Conservation (phyloP, 2,888 invertebrate genomes). For the Mystacides longicornis region DNA sequence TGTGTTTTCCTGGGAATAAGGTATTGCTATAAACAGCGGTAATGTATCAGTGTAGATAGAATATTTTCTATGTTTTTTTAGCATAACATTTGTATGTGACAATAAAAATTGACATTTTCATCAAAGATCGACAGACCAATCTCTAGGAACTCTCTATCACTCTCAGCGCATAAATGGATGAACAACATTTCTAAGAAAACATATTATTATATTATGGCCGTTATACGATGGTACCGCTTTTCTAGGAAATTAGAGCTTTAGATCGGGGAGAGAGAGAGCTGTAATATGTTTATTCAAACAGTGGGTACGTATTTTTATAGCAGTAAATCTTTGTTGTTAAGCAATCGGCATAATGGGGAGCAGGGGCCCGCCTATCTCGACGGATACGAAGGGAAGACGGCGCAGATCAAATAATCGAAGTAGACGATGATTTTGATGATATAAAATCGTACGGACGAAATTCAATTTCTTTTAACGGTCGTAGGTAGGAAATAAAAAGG, state of each 20-base stretch:
- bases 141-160: too few species aligned
- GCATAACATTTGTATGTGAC: too few species aligned
- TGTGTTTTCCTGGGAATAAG: too few species aligned
- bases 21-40: too few species aligned
- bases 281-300: slow-evolving; percentile 15
- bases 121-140: too few species aligned
- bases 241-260: not conserved
- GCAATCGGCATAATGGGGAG: slow-evolving; percentile 24
- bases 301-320: slow-evolving; percentile 12
- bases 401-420: not conserved
- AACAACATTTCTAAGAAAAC: not conserved
- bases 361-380: not conserved
- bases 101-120: too few species aligned
- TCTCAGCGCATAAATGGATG: too few species aligned
- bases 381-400: slow-evolving; percentile 1
- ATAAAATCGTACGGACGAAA: not conserved
- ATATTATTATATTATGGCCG: not conserved
- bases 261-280: not conserved
- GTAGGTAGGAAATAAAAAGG: not conserved
- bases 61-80: too few species aligned
- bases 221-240: not conserved
- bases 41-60: too few species aligned
- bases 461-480: not conserved
- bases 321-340: slow-evolving; percentile 24
- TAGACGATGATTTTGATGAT: not conserved